Evolutionary conservation across 2,797 vertebrate species (phyloP), one percentile per base, ranked within the genome.

Genomic region (Columba guinea): DNA sequence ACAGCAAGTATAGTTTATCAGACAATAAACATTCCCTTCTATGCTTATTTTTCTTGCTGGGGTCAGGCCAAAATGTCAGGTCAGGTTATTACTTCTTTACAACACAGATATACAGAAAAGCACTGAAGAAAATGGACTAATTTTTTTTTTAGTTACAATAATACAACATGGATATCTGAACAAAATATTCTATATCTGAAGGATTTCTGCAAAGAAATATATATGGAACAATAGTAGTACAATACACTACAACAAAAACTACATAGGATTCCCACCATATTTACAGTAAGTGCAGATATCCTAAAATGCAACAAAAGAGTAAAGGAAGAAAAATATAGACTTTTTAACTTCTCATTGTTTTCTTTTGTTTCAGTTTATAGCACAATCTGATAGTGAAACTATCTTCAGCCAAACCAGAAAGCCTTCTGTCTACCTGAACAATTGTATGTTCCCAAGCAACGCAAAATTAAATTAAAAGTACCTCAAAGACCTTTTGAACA

Each of bases 381-480:
- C 28, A 73, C 49, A 12, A 83, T 86, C 71, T 89, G 64, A 91
- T 83, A 85, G 46, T 5, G 34, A 74, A 74, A 74, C 58, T 35
- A 70, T 27, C 59, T 69, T 35, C 62, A 90, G 62, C 9, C 20
- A 71, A 87, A 89, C 13, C 19, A 97, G 78, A 32, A 94, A 77
- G 51, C 48, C 24, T 91, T 34, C 32, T 17, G 7, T 70, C 24
- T 67, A 52, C 22, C 37, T 49, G 44, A 96, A 81, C 6, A 80
- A 95, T 37, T 91, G 30, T 37, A 87, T 27, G 23, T 76, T 84
- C 90, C 86, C 32, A 91, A 87, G 44, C 26, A 92, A 67, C 37
- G 22, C 58, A 64, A 75, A 93, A 89, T 65, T 81, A 62, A 95
- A 96, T 71, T 52, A 41, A 69, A 95, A 94, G 48, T 55, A 95